Base-by-base conservation (phyloP, 2,113 vertebrate genomes). In the Lepus europaeus region DNA sequence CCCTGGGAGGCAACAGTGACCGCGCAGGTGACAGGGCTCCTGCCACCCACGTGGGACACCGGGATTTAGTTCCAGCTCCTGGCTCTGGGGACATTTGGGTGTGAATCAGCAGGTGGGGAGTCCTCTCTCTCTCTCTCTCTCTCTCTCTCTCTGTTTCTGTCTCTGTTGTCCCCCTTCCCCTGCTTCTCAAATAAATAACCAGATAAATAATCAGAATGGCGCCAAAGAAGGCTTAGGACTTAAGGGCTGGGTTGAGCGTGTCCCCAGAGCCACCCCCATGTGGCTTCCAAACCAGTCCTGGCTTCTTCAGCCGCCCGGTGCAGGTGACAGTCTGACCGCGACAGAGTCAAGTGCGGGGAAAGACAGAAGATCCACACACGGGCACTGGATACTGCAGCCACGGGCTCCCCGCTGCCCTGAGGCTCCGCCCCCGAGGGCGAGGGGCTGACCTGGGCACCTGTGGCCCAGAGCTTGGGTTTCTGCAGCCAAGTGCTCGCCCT, bases 341-440 rank as follows among this genome's bases (percentile, higher is more conserved):
- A 66, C 64, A 36, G 61, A 64, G 69, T 23, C 6, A 0, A 53
- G 29, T 0, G 0, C 0, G 39, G 23, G 17, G 73, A 56, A 25
- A 49, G n/a, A 33, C 39, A 53, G 16, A 17, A 9, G 0, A 0
- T 5, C 1, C 23, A 1, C 10, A 31, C 5, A 4, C 0, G 0
- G 11, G 45, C 12, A 0, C 53, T 25, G 66, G 36, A 53, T 2
- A 3, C 11, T 0, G 5, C 4, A 6, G 2, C 0, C 14, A 0
- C 0, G 59, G 19, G 14, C 29, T 59, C 9, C 1, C 4, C 0
- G 0, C 53, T 63, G 45, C 45, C 45, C 29, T 27, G 0, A n/a
- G 2, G 27, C 23, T 27, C 36, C 0, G 14, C 23, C 45, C 14
- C 36, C 49, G 2, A 10, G 64, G 13, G 4, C 5, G 10, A 19